These are phyloP conservation scores for Oceanodroma tethys DNA, from an alignment of 2,113 vertebrate genomes.

Conservation along the genomic window DNA sequence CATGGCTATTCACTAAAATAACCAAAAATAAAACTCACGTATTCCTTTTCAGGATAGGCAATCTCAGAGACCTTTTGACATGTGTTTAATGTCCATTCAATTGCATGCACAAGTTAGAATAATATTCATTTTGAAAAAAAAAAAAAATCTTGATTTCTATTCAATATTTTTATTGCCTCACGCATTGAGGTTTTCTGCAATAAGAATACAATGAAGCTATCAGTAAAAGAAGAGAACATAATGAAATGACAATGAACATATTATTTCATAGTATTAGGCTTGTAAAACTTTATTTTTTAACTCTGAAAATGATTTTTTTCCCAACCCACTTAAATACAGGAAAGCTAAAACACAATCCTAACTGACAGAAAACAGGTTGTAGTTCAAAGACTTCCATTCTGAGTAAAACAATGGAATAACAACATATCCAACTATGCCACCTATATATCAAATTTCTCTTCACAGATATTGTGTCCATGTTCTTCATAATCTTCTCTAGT, in stretches of 20 bases:
- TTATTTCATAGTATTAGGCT: background rate
- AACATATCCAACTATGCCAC: background rate
- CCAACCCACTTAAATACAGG: constrained; percentile 34
- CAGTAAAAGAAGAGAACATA: background rate
- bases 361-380: background rate
- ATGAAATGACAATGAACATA: background rate
- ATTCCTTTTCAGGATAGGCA: background rate
- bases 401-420: background rate
- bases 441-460: constrained; percentile 98
- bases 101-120: background rate
- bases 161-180: background rate
- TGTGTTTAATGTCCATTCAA: background rate
- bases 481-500: constrained; percentile 97
- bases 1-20: background rate
- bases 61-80: background rate
- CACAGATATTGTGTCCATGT: constrained; percentile 92
- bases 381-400: constrained; percentile 16
- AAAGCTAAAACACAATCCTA: constrained; percentile 52
- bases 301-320: background rate
- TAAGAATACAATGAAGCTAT: background rate
- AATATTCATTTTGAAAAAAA: background rate
- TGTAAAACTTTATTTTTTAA: constrained; percentile 1
- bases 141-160: background rate
- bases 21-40: background rate
- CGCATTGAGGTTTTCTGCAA: background rate